phyloP scores from a whole-genome alignment of 2,113 vertebrate genomes.

The Alces alces region DNA sequence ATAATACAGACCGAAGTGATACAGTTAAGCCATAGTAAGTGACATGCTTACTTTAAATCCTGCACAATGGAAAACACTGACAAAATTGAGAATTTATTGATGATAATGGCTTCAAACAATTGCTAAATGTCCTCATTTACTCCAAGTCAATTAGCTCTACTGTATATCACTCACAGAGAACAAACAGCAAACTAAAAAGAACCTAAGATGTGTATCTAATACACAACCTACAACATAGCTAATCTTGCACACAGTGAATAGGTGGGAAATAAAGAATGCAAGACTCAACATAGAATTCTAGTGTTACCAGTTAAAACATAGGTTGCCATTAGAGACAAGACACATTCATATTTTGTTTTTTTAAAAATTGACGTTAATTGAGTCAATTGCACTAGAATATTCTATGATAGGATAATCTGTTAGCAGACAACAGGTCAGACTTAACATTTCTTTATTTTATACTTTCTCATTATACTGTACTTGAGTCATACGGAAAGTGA shows the following conservation, averaged over 20 bases:
- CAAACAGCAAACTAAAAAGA: not conserved
- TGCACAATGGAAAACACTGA: constrained; percentile 17
- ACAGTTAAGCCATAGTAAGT: not conserved
- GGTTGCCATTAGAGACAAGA: constrained; percentile 1
- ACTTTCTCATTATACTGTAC: not conserved
- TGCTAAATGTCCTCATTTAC: constrained; percentile 35
- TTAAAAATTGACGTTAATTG: not conserved
- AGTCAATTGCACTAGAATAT: constrained; percentile 35
- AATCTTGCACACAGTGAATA: not conserved
- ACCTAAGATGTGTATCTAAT: not conserved
- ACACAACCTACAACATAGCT: not conserved
- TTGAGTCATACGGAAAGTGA: constrained; percentile 38
- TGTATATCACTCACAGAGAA: not conserved
- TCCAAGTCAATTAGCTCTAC: constrained; percentile 12
- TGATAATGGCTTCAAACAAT: constrained; percentile 49
- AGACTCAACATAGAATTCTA: not conserved
- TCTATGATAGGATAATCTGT: constrained; percentile 10
- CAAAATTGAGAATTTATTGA: constrained; percentile 34
- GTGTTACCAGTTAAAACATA: constrained; percentile 32
- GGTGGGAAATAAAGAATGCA: not conserved
- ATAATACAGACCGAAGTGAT: not conserved
- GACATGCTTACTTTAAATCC: constrained; percentile 13
- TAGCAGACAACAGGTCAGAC: constrained; percentile 5
- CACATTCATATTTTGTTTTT: constrained; percentile 20
- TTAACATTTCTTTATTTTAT: constrained; percentile 16